Evolutionary conservation across 2,888 invertebrate genomes (phyloP).

Genomic region (Cephonodes hylas): DNA sequence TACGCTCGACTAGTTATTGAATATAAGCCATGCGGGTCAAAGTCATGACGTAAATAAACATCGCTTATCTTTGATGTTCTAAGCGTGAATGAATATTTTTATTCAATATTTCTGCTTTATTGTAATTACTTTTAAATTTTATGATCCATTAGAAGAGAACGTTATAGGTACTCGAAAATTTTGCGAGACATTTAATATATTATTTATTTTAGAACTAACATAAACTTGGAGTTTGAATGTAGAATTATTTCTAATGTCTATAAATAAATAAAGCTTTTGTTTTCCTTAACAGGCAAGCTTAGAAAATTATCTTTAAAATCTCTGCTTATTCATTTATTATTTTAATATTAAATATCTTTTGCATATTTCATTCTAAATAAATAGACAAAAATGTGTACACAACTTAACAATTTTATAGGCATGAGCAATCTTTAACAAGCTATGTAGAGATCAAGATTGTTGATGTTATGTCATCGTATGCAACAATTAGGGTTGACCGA

Average conservation of each 20-base stretch:
- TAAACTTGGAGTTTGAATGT: too few relatives aligned
- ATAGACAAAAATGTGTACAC: not conserved
- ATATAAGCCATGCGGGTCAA: not conserved
- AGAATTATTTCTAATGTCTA: too few relatives aligned
- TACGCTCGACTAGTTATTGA: not conserved
- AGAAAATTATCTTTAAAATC: too few relatives aligned
- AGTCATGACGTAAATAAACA: not conserved
- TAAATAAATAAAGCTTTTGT: too few relatives aligned
- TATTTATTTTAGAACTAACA: too few relatives aligned
- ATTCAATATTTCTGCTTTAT: not conserved
- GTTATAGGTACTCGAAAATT: too few relatives aligned
- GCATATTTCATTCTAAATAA: not conserved
- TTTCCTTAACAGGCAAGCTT: too few relatives aligned
- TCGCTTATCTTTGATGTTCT: not conserved
- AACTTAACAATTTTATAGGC: not conserved
- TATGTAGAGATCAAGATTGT: slow-evolving; percentile 1
- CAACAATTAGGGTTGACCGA: slow-evolving; percentile 1
- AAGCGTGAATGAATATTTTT: not conserved
- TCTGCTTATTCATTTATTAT: not conserved
- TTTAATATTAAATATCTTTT: not conserved
- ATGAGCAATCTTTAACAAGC: not conserved
- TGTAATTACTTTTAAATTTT: not conserved
- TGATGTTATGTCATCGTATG: not conserved
- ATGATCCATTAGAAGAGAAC: not conserved
- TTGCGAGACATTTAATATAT: too few relatives aligned